These are phyloP conservation scores for Prolemur simus DNA, from an alignment of 2,113 vertebrate genomes.

Conservation along the genomic window DNA sequence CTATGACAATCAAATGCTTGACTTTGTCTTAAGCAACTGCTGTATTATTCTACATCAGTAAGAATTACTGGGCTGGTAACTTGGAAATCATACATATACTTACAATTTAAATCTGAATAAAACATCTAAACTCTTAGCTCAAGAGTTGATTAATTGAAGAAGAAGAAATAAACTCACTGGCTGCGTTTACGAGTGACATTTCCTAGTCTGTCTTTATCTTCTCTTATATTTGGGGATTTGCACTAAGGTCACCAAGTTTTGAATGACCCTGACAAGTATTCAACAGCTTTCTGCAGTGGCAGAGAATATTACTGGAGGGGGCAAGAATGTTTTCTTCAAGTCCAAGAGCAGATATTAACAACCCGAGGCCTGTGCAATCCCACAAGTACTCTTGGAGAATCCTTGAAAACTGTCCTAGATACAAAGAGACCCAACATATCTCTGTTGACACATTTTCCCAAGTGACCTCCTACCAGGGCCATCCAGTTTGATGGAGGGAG, in stretches of 20 bases:
- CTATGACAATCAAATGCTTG: neutral
- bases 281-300: neutral
- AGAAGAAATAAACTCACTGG: neutral
- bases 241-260: neutral
- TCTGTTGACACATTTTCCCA: neutral
- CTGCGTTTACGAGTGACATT: neutral
- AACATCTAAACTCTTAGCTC: constrained; percentile 52
- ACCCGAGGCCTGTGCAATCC: neutral
- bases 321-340: neutral
- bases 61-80: neutral
- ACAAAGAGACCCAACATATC: neutral
- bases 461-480: too few relatives aligned
- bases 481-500: neutral
- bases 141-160: constrained; percentile 13
- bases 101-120: neutral
- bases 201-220: constrained; percentile 33
- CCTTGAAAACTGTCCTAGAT: neutral
- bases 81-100: neutral
- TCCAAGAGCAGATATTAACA: neutral
- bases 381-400: neutral
- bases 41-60: neutral
- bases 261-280: neutral
- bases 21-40: neutral
- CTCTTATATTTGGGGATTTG: neutral
- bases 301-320: neutral